Conservation (phyloP, 2,888 invertebrate genomes). For the Anarsia innoxiella region DNA sequence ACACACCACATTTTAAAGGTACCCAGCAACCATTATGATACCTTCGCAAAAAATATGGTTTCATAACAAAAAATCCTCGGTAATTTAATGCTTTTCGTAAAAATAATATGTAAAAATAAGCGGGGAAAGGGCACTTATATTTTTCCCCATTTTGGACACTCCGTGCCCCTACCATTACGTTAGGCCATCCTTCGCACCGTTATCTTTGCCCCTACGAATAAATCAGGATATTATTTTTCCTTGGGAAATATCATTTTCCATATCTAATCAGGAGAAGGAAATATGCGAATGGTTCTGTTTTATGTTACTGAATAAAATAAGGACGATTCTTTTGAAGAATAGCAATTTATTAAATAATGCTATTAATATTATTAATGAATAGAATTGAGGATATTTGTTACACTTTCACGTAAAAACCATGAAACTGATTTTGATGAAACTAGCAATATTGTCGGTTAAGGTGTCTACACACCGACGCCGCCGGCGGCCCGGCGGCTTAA, state of each 20-base stretch:
- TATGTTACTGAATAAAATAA: no score
- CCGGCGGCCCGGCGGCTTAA: no score
- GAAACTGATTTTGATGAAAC: no score
- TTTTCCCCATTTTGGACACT: constrained; percentile 17
- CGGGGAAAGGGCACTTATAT: constrained; percentile 3
- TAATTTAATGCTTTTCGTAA: constrained; percentile 62
- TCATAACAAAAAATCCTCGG: constrained; percentile 60
- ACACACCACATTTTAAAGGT: constrained; percentile 29
- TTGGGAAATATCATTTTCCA: constrained; percentile 60
- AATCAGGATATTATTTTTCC: constrained; percentile 66
- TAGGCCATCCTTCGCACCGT: constrained; percentile 54
- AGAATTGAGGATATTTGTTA: no score
- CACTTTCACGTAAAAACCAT: no score
- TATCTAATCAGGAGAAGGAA: constrained; percentile 65
- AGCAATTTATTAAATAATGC: no score
- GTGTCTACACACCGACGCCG: no score
- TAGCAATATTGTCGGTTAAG: no score
- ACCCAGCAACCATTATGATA: constrained; percentile 46
- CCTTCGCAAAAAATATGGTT: constrained; percentile 63
- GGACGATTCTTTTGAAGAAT: no score
- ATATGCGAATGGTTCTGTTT: constrained; percentile 55
- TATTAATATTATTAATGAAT: no score
- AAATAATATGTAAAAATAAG: constrained; percentile 68
- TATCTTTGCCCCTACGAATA: constrained; percentile 62
- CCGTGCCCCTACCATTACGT: constrained; percentile 55